These are phyloP conservation scores for Yoshiicerus persimilis DNA, from an alignment of 1,140 invertebrate genomes.

Conservation along the genomic window DNA sequence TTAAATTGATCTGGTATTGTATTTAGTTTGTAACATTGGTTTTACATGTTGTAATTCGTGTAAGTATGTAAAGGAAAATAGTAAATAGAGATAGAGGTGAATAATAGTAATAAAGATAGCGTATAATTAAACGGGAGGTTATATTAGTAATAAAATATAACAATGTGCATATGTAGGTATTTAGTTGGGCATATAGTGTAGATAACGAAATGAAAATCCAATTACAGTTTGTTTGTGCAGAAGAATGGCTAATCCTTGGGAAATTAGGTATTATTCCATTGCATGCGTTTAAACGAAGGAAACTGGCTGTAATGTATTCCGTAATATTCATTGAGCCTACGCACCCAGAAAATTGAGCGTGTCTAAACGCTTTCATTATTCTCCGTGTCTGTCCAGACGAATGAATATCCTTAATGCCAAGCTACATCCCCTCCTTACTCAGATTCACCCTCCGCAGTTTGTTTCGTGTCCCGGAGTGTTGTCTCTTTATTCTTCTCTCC, in stretches of 20 bases:
- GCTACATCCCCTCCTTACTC: background rate
- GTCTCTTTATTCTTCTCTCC: background rate
- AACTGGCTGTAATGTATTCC: background rate
- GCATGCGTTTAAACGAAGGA: background rate
- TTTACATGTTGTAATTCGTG: too few relatives aligned
- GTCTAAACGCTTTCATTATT: conserved; percentile 22
- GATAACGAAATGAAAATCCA: conserved; percentile 20
- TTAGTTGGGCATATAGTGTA: background rate
- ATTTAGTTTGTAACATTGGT: too few relatives aligned
- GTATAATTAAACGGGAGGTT: too few relatives aligned
- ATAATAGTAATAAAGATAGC: too few relatives aligned
- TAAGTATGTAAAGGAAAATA: too few relatives aligned
- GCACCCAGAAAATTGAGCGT: conserved; percentile 18
- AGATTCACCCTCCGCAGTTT: background rate
- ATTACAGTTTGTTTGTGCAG: conserved; percentile 22
- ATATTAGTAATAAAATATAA: background rate
- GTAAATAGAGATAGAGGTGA: too few relatives aligned
- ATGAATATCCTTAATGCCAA: too few relatives aligned
- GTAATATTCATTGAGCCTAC: conserved; percentile 14
- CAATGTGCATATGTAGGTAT: background rate
- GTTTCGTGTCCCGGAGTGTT: background rate
- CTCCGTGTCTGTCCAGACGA: too few relatives aligned
- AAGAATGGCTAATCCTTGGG: conserved; percentile 17
- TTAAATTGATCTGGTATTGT: too few relatives aligned
- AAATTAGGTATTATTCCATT: conserved; percentile 19